Evolutionary conservation across 2,113 vertebrate species (phyloP).

Genomic region (Casuarius casuarius): DNA sequence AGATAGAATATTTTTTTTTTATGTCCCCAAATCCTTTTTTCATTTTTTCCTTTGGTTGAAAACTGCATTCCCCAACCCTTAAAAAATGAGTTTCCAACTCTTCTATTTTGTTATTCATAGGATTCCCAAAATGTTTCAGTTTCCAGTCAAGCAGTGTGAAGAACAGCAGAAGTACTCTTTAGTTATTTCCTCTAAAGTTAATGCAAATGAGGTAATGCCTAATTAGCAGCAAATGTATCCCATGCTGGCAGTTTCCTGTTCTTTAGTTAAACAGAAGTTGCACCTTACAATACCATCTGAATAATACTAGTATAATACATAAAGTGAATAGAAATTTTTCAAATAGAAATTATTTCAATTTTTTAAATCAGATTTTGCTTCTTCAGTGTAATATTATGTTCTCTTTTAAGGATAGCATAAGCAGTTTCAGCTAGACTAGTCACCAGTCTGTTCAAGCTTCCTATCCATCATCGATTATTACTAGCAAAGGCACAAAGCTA

Average conservation of each 20-base stretch:
- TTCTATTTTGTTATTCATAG: background rate
- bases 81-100: background rate
- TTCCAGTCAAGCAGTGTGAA: background rate
- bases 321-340: background rate
- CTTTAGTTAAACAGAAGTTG: background rate
- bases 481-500: background rate
- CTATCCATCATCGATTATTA: background rate
- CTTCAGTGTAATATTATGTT: background rate
- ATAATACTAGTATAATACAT: background rate
- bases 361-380: background rate
- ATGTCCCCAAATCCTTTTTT: background rate
- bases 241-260: background rate
- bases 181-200: background rate
- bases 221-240: background rate
- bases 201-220: background rate
- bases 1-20: background rate
- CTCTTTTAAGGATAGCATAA: background rate
- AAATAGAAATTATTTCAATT: background rate
- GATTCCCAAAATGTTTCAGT: background rate
- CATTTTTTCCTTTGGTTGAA: background rate
- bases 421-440: background rate
- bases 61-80: background rate
- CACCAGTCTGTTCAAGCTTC: background rate
- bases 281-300: background rate
- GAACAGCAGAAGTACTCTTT: background rate